Percentiles rank a stretch among this genome's conserved stretches.
Evolutionary conservation across 2,888 invertebrate species (phyloP).

Genomic region (Drosophila eohydei): DNA sequence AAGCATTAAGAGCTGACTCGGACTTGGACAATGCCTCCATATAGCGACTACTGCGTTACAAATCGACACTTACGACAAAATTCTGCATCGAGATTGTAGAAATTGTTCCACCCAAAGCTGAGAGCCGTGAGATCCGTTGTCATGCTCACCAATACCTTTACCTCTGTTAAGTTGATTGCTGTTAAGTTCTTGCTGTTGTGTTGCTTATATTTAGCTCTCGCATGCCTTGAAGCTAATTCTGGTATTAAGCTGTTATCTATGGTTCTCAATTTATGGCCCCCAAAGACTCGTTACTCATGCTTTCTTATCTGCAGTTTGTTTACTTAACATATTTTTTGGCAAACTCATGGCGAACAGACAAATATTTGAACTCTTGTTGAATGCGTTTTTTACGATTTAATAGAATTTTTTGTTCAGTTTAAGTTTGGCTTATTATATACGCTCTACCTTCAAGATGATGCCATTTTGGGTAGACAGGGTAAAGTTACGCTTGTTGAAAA

Average conservation of each 20-base stretch:
- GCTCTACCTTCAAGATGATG: constrained; percentile 58
- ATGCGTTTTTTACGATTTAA: background rate
- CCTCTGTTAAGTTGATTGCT: no score
- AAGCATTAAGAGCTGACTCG: background rate
- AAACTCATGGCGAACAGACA: background rate
- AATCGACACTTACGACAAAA: background rate
- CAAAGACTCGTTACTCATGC: background rate
- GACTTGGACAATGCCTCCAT: no score
- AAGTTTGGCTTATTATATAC: constrained; percentile 7
- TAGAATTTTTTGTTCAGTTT: background rate
- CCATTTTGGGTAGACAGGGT: constrained; percentile 39
- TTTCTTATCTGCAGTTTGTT: background rate
- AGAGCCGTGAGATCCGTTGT: no score
- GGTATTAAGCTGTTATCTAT: background rate
- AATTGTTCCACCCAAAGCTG: background rate
- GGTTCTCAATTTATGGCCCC: background rate
- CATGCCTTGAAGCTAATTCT: background rate
- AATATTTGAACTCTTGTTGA: background rate
- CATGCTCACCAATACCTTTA: background rate
- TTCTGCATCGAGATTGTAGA: background rate
- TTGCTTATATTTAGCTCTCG: background rate
- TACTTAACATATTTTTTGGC: background rate
- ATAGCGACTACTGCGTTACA: background rate
- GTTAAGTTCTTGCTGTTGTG: no score
- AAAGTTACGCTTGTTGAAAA: constrained; percentile 22